Base-by-base conservation (phyloP, 1,140 invertebrate species). In the Akabosia matsudoensis region DNA sequence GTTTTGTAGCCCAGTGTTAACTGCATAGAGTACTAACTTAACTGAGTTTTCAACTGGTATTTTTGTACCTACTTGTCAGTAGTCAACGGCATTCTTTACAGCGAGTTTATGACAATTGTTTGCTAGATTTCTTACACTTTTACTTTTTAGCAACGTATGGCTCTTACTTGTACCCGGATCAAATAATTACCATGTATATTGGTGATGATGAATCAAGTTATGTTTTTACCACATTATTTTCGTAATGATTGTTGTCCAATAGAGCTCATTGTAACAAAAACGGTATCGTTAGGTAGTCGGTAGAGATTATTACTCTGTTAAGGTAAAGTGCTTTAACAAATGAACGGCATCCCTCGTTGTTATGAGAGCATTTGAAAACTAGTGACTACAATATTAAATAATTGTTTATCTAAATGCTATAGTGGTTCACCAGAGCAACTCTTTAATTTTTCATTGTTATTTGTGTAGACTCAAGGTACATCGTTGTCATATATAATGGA, bases 371-470 rank as follows among this genome's bases (percentile, higher is more conserved):
- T 45, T 7, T 45, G 7, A 56, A n/a, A 30, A 67, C 61, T 30
- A 67, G 61, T 30, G 61, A 10, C n/a, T n/a, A n/a, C n/a, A n/a
- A 67, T 67, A 67, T 67, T 67, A 67, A 45, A 45, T 10, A 2
- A 13, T 67, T 67, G 24, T 67, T 67, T 67, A n/a, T 31, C 7
- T 30, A 45, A 45, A 45, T 45, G 18, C 37, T 45, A 45, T 10
- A 67, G n/a, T 7, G 61, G 30, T 67, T 67, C 61, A 67, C 2
- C 24, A 67, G 61, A 67, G 61, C 61, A 67, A 56, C 31, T 67
- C 28, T 67, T 67, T 67, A 67, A 67, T 67, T 67, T 67, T 67
- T 67, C 61, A 67, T 67, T 67, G 61, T 67, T 61, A 22, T 61
- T n/a, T 67, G 30, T 67, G 61, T 67, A 67, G 31, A 30, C 28